phyloP scores from a whole-genome alignment of 2,888 invertebrate species.

The Drosophila mulleri region DNA sequence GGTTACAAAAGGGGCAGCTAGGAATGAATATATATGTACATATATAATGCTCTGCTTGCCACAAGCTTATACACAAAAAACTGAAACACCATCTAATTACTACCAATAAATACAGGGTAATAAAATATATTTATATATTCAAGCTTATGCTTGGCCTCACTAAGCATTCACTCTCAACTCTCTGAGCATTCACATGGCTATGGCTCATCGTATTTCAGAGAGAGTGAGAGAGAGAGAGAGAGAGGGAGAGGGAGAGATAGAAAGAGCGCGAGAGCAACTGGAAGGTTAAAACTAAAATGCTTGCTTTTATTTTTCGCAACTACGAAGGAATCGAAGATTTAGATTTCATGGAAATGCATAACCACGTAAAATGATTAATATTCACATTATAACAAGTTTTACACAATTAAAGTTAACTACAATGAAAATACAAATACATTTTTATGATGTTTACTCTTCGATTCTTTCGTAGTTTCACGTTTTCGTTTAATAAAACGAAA shows the following conservation, averaged over 20 bases:
- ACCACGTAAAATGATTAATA: too few relatives aligned
- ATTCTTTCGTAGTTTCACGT: too few relatives aligned
- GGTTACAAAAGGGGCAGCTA: too few relatives aligned
- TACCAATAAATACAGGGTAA: neutral
- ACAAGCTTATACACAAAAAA: too few relatives aligned
- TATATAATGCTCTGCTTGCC: too few relatives aligned
- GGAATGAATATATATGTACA: too few relatives aligned
- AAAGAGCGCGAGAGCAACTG: neutral
- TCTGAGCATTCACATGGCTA: neutral
- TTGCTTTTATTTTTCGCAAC: neutral
- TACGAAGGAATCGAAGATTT: neutral
- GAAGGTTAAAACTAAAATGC: neutral
- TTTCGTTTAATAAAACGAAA: too few relatives aligned
- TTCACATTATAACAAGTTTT: too few relatives aligned
- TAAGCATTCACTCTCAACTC: too few relatives aligned
- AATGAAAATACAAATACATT: neutral
- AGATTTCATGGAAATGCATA: neutral
- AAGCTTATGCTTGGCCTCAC: neutral
- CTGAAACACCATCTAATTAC: too few relatives aligned
- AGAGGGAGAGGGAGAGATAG: neutral
- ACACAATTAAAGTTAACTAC: neutral
- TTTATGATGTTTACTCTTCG: too few relatives aligned
- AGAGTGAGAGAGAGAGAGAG: neutral
- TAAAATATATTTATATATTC: neutral
- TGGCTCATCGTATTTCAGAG: constrained; percentile 9